These are phyloP conservation scores for Austrofundulus limnaeus DNA, from an alignment of 2,113 vertebrate genomes.

Conservation along the genomic window DNA sequence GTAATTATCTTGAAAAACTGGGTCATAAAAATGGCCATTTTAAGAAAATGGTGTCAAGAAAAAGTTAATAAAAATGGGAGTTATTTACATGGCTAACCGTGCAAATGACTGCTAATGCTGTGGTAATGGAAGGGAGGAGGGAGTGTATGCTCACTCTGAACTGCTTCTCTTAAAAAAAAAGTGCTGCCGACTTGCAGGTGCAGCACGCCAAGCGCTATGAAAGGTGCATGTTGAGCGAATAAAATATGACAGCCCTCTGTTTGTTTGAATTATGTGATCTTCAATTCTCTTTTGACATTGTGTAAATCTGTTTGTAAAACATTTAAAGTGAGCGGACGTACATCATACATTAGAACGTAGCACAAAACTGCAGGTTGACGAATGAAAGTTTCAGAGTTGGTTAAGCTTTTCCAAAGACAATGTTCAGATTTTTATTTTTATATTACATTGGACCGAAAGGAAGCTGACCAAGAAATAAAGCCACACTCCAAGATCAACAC, in stretches of 20 bases:
- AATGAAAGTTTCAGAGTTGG: too few species aligned
- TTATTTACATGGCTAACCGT: slow-evolving; percentile 69
- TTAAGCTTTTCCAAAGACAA: too few species aligned
- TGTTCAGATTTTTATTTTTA: too few species aligned
- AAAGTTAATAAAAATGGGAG: slow-evolving; percentile 71
- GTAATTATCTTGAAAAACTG: slow-evolving; percentile 74
- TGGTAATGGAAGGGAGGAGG: slow-evolving; percentile 58
- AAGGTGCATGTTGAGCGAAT: slow-evolving; percentile 33
- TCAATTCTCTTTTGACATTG: slow-evolving; percentile 13
- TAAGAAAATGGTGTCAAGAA: slow-evolving; percentile 63
- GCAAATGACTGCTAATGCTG: slow-evolving; percentile 64
- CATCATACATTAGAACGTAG: neutral
- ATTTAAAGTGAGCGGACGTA: slow-evolving; percentile 7
- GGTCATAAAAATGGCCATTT: slow-evolving; percentile 70
- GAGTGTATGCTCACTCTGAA: slow-evolving; percentile 48
- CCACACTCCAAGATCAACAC: too few species aligned
- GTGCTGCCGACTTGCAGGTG: slow-evolving; percentile 54
- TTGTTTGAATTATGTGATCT: slow-evolving; percentile 23
- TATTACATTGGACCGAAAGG: too few species aligned
- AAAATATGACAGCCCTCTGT: slow-evolving; percentile 41
- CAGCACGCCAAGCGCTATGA: slow-evolving; percentile 35
- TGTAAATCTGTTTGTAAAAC: slow-evolving; percentile 7
- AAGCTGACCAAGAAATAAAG: too few species aligned
- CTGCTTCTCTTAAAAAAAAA: slow-evolving; percentile 59
- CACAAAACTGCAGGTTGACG: too few species aligned